Evolutionary conservation across 2,888 invertebrate species (phyloP), one percentile per base, ranked within the genome.

Genomic region (Apamea anceps): DNA sequence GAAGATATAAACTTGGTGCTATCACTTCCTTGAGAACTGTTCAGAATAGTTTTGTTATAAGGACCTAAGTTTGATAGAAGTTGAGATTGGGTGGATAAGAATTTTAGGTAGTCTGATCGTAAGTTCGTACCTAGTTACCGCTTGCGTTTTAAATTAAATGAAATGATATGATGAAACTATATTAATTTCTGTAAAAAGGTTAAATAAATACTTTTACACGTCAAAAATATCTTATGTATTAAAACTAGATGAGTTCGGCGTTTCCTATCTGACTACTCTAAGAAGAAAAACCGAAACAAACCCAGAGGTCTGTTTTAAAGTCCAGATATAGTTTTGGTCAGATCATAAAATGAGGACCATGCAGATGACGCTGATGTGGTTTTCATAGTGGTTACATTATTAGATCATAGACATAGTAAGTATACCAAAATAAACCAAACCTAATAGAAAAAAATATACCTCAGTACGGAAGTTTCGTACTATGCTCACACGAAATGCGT

Each of bases 1-100:
- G 65, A 45, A 75, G 66, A 78, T 77, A 84, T 76, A 71, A 80
- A 88, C 72, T 88, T 83, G 5, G 42, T 32, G 42, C 25, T 75
- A 80, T 77, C 83, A 74, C 66, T 83, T 86, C 80, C 83, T 88
- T 70, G 66, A 82, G 54, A 77, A 79, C 67, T 82, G 42, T 86
- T 78, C 74, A 4, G n/a, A 77, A 75, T 77, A 80, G 74, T 75
- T 80, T 25, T 21, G 32, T 54, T 86, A 54, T 75, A 48, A 73
- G 57, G n/a, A 70, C 62, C 21, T 28, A 42, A 75, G 73, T 71
- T 87, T 76, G 25, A 37, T 54, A 48, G 70, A 54, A 81, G 63
- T 70, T 67, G 15, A 45, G 32, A 65, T 70, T n/a, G 51, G n/a
- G 5, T 25, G n/a, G 77, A 82, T 82, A 63, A 48, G 72, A 51